Evolutionary conservation across 2,113 vertebrate genomes (phyloP).

Genomic region (Ornithorhynchus anatinus): DNA sequence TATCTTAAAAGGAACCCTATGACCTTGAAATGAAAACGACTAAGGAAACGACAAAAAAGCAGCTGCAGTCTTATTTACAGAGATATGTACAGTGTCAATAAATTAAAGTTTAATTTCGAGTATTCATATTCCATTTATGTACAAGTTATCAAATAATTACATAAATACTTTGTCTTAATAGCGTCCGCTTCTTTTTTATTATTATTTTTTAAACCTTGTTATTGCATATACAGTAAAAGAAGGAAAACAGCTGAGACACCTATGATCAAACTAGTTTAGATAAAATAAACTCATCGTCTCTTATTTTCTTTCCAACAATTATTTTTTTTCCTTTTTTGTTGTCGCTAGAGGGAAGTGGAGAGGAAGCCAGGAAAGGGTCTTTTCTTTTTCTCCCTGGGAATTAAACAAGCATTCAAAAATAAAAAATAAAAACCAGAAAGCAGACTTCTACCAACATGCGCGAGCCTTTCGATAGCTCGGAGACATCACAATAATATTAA

Average conservation of each 20-base stretch:
- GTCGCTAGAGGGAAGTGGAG: neutral
- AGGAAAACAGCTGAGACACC: conserved; percentile 37
- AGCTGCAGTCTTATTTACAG: conserved; percentile 84
- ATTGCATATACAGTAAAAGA: conserved; percentile 79
- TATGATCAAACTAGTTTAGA: conserved; percentile 57
- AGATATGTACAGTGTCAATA: conserved; percentile 95
- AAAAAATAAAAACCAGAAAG: conserved; percentile 60
- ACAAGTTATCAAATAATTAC: conserved; percentile 99
- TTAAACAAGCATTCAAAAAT: conserved; percentile 60
- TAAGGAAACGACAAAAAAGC: conserved; percentile 72
- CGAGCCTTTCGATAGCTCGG: conserved; percentile 60
- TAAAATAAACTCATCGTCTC: conserved; percentile 65
- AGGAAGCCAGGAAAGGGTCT: neutral
- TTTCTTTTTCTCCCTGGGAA: conserved; percentile 58
- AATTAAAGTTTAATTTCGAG: conserved; percentile 96
- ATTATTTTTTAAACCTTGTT: conserved; percentile 82
- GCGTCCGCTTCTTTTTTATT: conserved; percentile 78
- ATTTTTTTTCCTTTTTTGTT: conserved; percentile 1
- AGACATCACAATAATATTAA: conserved; percentile 68
- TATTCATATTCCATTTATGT: conserved; percentile 95
- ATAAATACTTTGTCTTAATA: conserved; percentile 99
- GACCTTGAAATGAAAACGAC: conserved; percentile 79
- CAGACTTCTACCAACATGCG: conserved; percentile 76
- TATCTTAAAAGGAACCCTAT: conserved; percentile 33
- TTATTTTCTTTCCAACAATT: conserved; percentile 28